Evolutionary conservation across 1,140 invertebrate genomes (phyloP).

Genomic region (Drosophila sturtevanti): DNA sequence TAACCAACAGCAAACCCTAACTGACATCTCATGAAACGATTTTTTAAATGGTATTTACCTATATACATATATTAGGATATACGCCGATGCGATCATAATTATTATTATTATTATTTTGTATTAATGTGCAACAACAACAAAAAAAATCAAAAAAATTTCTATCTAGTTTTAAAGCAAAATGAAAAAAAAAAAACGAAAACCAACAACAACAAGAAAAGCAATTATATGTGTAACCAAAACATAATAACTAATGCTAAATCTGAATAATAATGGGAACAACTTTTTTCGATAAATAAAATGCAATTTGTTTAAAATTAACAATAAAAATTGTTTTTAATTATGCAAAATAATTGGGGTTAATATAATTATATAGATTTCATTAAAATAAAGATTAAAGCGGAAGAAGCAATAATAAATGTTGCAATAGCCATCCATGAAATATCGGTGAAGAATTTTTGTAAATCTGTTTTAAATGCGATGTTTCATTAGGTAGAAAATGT

Average conservation of each 20-base stretch:
- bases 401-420: no score
- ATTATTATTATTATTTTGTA: slow-evolving; percentile 41
- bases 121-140: slow-evolving; percentile 37
- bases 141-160: slow-evolving; percentile 10
- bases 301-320: slow-evolving; percentile 39
- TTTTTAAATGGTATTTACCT: not conserved
- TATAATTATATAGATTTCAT: no score
- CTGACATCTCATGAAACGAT: slow-evolving; percentile 31
- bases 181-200: slow-evolving; percentile 32
- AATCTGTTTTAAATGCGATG: no score
- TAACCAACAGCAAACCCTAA: slow-evolving; percentile 10
- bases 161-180: slow-evolving; percentile 47
- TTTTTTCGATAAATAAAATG: slow-evolving; percentile 43
- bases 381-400: no score
- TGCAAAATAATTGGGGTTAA: no score
- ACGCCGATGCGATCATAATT: slow-evolving; percentile 10
- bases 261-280: slow-evolving; percentile 28
- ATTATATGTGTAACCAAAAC: slow-evolving; percentile 44
- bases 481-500: no score
- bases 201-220: slow-evolving; percentile 7
- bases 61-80: not conserved
- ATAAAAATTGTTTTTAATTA: not conserved
- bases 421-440: no score
- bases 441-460: no score
- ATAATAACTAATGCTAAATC: slow-evolving; percentile 38